Base-by-base conservation (phyloP, 2,113 vertebrate genomes). In the Pluvianellus socialis region DNA sequence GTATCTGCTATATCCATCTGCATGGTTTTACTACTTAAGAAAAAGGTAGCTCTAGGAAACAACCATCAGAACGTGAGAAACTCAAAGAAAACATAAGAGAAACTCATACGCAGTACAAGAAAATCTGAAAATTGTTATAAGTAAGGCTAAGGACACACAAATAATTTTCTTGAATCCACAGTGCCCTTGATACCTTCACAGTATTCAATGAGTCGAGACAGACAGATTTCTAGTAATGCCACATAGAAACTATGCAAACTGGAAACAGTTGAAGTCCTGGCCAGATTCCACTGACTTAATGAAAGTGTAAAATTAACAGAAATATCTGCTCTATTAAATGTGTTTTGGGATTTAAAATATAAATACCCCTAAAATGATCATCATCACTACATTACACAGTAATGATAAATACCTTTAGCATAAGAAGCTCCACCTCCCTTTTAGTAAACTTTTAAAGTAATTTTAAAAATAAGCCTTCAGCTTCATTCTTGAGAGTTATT, bases 51-150 rank as follows among this genome's bases (percentile, higher is more conserved):
- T 67, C 59, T 85, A 38, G 63, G 88, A 76, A 96, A 88, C 74
- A 97, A 90, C 87, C 68, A 97, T 97, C 42, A 87, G 95, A 96
- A 95, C 77, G 86, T 94, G 94, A 95, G 80, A 97, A 95, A 96
- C 50, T 47, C 75, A 90, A 70, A 90, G 63, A 94, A 93, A 91
- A 92, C 47, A 55, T 47, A 68, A 47, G 38, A 88, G 26, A 88
- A 80, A 81, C 47, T 87, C 61, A 89, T 40, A 75, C 0, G 1
- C 6, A 23, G 44, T n/a, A 81, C 4, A 87, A 75, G 45, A 87
- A 92, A 94, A 85, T 35, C 32, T 79, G 45, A 61, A 65, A 65
- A 67, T 32, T 75, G 5, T 26, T 76, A 2, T 28, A 77, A 72
- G 17, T 67, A 81, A 83, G 38, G 63, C 38, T 81, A 75, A 50